These are phyloP conservation scores for Eupristina koningsbergeri DNA, from an alignment of 1,140 invertebrate species.

Conservation along the genomic window DNA sequence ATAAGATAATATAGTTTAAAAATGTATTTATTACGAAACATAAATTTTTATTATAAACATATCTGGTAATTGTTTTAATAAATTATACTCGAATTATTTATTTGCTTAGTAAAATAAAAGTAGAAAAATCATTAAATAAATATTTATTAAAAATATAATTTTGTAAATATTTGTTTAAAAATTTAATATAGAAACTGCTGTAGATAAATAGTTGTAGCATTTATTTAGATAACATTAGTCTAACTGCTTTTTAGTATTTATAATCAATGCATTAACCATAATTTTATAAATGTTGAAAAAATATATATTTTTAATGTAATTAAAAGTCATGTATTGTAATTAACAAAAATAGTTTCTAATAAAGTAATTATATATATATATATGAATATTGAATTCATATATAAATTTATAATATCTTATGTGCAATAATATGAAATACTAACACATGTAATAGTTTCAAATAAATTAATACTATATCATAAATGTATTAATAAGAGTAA, in stretches of 20 bases:
- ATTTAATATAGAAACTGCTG: neutral
- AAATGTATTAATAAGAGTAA: neutral
- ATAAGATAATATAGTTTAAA: too few relatives aligned
- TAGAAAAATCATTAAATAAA: neutral
- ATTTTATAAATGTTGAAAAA: neutral
- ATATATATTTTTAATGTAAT: too few relatives aligned
- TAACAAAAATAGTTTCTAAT: too few relatives aligned
- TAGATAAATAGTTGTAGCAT: neutral
- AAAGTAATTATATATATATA: too few relatives aligned
- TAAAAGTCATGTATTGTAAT: too few relatives aligned
- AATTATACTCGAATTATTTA: neutral
- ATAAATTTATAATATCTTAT: too few relatives aligned
- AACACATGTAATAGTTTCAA: too few relatives aligned
- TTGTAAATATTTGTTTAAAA: neutral
- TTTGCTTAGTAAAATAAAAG: neutral
- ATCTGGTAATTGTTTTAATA: neutral
- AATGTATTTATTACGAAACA: neutral
- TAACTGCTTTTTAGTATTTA: neutral
- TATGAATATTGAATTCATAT: neutral
- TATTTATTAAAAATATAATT: neutral
- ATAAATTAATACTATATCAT: too few relatives aligned
- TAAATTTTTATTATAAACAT: neutral
- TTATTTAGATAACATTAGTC: neutral
- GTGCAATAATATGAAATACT: too few relatives aligned
- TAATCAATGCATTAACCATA: neutral